A percentile compares a stretch with the other conserved stretches of the same genome.
Conservation (phyloP, 2,113 vertebrate genomes). For the Ornithorhynchus anatinus region DNA sequence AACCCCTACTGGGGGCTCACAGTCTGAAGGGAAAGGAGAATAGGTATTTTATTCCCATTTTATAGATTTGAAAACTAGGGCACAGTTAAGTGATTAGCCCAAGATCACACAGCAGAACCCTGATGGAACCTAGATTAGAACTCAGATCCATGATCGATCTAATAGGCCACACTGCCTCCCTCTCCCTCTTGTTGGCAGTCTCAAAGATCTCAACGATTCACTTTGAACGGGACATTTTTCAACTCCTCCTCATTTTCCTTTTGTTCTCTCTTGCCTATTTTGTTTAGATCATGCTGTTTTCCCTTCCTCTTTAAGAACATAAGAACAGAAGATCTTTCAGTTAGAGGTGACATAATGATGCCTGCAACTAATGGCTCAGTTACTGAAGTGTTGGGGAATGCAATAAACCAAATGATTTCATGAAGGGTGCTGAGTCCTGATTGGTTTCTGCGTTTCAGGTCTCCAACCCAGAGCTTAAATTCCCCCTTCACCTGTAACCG, state of each 20-base stretch:
- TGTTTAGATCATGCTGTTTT: slow-evolving; percentile 3
- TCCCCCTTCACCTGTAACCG: not conserved
- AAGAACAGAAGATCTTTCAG: not conserved
- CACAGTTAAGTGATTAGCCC: too few species aligned
- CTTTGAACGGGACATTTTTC: not conserved
- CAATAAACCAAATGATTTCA: slow-evolving; percentile 51
- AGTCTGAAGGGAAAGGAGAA: too few species aligned
- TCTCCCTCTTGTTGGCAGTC: not conserved
- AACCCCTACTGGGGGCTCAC: too few species aligned
- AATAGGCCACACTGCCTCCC: fast-evolving
- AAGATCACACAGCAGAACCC: too few species aligned
- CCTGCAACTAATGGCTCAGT: slow-evolving; percentile 31
- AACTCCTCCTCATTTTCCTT: not conserved
- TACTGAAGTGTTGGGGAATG: slow-evolving; percentile 46
- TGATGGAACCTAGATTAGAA: too few species aligned
- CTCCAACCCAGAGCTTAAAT: slow-evolving; percentile 42
- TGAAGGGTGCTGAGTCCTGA: slow-evolving; percentile 12
- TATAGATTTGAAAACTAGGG: too few species aligned
- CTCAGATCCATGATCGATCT: not conserved
- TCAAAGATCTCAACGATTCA: not conserved
- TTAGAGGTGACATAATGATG: slow-evolving; percentile 11
- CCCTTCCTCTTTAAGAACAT: not conserved
- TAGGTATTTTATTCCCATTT: too few species aligned
- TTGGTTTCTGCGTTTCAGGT: slow-evolving; percentile 14
- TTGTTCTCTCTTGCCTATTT: not conserved